Evolutionary conservation across 2,113 vertebrate species (phyloP).

Genomic region (Cynoglossus semilaevis): DNA sequence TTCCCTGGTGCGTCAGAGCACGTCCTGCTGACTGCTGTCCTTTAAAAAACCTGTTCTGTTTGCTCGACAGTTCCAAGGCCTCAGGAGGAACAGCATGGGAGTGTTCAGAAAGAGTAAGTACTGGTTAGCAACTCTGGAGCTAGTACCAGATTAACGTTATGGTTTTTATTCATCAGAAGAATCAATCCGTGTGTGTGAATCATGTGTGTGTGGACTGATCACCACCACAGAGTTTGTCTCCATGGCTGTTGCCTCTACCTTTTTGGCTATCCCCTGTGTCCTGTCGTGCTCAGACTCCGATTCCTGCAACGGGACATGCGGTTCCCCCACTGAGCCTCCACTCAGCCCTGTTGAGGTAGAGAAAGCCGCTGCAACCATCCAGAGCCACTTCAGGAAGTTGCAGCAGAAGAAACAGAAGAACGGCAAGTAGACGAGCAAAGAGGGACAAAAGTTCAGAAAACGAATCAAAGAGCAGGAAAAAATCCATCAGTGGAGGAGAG

Average conservation of each 20-base stretch:
- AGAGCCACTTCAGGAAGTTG: constrained; percentile 82
- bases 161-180: constrained; percentile 8
- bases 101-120: constrained; percentile 74
- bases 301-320: constrained; percentile 54
- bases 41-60: constrained; percentile 3
- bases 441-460: neutral
- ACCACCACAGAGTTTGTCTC: constrained; percentile 46
- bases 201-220: constrained; percentile 38
- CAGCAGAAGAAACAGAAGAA: constrained; percentile 83
- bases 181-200: constrained; percentile 12
- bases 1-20: neutral
- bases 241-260: constrained; percentile 48
- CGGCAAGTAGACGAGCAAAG: constrained; percentile 49
- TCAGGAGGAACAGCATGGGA: constrained; percentile 73
- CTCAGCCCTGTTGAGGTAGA: constrained; percentile 63
- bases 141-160: neutral
- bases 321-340: constrained; percentile 22
- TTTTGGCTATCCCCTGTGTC: constrained; percentile 59
- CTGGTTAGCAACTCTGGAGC: neutral
- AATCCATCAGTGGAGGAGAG: neutral
- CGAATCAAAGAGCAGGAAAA: neutral
- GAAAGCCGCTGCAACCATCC: constrained; percentile 81
- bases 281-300: constrained; percentile 62
- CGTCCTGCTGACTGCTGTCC: neutral
- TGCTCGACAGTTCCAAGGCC: constrained; percentile 58